Evolutionary conservation across 2,888 invertebrate species (phyloP), one percentile per base, ranked within the genome.

Genomic region (Leptopilina syphax): DNA sequence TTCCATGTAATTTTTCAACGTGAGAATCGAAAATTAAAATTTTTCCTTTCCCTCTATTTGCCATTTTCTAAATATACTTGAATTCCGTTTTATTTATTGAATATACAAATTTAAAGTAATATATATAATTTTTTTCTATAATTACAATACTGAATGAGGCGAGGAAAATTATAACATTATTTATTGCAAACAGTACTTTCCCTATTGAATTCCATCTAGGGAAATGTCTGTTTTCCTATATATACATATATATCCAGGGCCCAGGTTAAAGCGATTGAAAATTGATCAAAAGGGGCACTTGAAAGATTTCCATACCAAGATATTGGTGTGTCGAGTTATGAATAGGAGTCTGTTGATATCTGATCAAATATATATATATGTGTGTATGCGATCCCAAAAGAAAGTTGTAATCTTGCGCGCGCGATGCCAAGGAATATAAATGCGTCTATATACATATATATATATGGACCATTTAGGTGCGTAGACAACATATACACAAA

Each of bases 331-430:
- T 63, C 63, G 63, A 63, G 63, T 63, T 63, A 63, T 63, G 63
- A 63, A 63, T 63, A 63, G 63, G 6, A n/a, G n/a, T 24, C n/a
- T 24, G 9, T 10, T 63, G 18, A 24, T 63, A 63, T 63, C 63
- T 63, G 63, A 63, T 63, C 63, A 63, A 63, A 63, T 63, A 10
- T 50, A 50, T 50, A 50, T 10, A 12, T 50, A 63, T 18, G 18
- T 18, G 18, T 10, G 3, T 50, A 50, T 9, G 24, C 18, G 24
- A 24, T 63, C 63, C 44, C 63, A 63, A 63, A 73, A 73, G 73
- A n/a, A 73, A 73, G 73, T 57, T 50, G 34, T 70, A 70, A 70
- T 70, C 54, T 18, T 12, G 24, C 47, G 50, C 47, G 18, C 47
- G 27, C 18, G 50, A 68, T 50, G 50, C 68, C 8, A 13, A 1